These are phyloP conservation scores for Bradysia coprophila DNA, from an alignment of 1,140 invertebrate species.

Conservation along the genomic window DNA sequence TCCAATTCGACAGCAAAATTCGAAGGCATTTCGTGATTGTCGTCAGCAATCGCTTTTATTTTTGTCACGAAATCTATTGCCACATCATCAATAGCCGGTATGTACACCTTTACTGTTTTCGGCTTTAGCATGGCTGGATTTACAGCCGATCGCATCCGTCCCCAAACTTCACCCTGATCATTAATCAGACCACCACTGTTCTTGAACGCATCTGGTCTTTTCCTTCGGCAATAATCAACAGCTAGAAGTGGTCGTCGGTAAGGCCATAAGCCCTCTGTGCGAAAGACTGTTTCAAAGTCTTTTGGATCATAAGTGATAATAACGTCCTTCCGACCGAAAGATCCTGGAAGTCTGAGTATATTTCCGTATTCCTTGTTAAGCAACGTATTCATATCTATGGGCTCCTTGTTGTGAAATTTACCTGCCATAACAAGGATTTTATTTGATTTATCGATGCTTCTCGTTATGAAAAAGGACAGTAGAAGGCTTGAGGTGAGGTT, in stretches of 20 bases:
- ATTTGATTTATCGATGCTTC: too few species aligned
- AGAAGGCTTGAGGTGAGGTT: too few species aligned
- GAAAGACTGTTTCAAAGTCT: constrained; percentile 7
- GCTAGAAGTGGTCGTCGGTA: constrained; percentile 3
- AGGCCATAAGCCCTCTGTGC: constrained; percentile 5
- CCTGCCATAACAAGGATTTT: too few species aligned
- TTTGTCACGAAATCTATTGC: constrained; percentile 13
- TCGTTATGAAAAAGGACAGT: too few species aligned
- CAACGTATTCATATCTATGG: neutral
- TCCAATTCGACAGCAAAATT: constrained; percentile 41
- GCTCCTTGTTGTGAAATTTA: neutral
- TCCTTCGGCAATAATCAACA: constrained; percentile 6
- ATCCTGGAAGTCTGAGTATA: constrained; percentile 1
- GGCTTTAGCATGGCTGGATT: too few species aligned
- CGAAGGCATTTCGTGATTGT: constrained; percentile 29
- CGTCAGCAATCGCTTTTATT: constrained; percentile 28
- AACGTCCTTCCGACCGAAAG: constrained; percentile 2
- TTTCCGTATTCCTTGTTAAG: constrained; percentile 5
- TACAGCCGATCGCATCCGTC: constrained; percentile 5
- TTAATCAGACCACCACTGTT: constrained; percentile 3
- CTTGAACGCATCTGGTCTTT: constrained; percentile 6
- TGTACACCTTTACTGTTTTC: constrained; percentile 5
- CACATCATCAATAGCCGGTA: neutral
- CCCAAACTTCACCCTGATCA: constrained; percentile 6
- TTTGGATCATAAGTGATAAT: constrained; percentile 5